Base-by-base conservation (phyloP, 2,888 invertebrate species). In the Chymomyza amoena region DNA sequence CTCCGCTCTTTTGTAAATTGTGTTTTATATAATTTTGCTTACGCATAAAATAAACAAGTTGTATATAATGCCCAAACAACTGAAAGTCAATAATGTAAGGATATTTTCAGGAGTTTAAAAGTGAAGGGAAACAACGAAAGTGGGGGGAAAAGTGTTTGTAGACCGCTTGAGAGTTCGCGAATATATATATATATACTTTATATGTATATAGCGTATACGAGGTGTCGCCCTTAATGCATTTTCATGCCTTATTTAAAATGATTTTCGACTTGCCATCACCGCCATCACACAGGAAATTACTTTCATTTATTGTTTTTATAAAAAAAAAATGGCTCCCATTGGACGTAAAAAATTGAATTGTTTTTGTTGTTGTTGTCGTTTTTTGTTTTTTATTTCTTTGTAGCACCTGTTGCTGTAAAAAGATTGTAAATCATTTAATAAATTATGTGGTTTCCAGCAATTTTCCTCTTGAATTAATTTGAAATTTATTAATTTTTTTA, bases 181-280 rank as follows among this genome's bases (percentile, higher is more conserved):
- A 32, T 7, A 6, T 32, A 32, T 32, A 7, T 32, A 7, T 32
- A 7, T 32, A 6, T 32, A 7, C 5, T 7, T 7, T 32, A 32
- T 32, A 32, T 32, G 7, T 32, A 32, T 32, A 32, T 32, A 7
- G 7, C 32, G 32, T 32, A 32, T 32, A 32, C 65, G 69, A 81
- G 72, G 81, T 77, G 87, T 75, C 61, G 76, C 51, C 76, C 67
- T 77, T 82, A 83, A 78, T 87, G 88, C 70, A 61, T 78, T 87
- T 85, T 83, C 79, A 84, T 83, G 88, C 86, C 80, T 77, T 85
- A 76, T 85, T 87, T 87, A 83, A 85, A 87, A 86, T 83, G 71
- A 83, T 87, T 84, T 87, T 85, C 75, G 68, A 64, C 68, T 77
- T 74, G 65, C 69, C 25, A 59, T 59, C 32, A 59, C 20, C 15